phyloP scores from a whole-genome alignment of 2,113 vertebrate species.

The Telmatochromis sp. region DNA sequence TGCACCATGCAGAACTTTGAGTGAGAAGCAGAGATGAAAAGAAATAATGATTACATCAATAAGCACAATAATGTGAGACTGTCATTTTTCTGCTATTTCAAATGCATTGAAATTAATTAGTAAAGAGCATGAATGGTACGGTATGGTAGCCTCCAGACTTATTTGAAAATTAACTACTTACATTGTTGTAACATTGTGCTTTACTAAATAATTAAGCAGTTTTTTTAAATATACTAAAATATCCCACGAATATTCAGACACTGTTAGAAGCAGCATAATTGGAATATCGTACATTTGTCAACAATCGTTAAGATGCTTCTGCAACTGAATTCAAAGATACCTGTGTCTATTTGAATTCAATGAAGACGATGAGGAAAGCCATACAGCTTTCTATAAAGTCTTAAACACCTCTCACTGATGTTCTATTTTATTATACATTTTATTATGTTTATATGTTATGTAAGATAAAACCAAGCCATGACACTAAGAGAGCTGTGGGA shows the following conservation, averaged over 20 bases:
- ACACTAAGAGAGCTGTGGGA: not conserved
- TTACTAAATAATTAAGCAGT: not conserved
- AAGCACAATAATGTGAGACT: not conserved
- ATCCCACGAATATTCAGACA: not conserved
- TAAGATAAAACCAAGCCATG: not conserved
- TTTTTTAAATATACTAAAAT: not conserved
- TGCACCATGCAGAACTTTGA: slow-evolving; percentile 86
- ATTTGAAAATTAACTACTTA: not conserved
- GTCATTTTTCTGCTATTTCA: not conserved
- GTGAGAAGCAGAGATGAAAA: not conserved
- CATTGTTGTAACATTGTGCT: not conserved
- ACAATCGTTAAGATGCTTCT: not conserved
- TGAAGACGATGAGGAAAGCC: not conserved
- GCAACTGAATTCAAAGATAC: not conserved
- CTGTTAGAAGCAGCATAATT: not conserved
- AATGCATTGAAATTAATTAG: not conserved
- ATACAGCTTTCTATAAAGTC: not conserved
- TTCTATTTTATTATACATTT: not conserved
- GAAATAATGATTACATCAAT: not conserved
- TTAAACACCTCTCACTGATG: not conserved
- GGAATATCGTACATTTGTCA: not conserved
- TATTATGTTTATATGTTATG: not conserved
- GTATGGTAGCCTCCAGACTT: not conserved
- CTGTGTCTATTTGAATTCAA: not conserved
- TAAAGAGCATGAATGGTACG: not conserved